Conservation (phyloP, 2,888 invertebrate genomes). For the Crioceris asparagi region DNA sequence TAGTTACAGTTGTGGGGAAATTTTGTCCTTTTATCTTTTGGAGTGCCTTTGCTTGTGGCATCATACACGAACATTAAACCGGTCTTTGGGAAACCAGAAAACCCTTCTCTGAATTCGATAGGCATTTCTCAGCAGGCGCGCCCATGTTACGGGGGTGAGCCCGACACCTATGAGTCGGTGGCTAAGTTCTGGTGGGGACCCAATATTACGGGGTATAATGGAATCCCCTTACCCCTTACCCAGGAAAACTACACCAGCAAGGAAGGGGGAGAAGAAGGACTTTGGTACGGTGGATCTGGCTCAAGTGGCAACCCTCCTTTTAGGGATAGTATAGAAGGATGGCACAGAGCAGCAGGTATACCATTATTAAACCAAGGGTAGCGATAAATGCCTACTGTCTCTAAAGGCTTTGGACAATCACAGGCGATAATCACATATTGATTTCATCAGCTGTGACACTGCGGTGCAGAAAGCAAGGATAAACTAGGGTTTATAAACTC, state of each 20-base stretch:
- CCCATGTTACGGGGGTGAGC: not conserved
- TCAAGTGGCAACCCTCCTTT: not conserved
- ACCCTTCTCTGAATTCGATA: not conserved
- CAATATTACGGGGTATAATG: not conserved
- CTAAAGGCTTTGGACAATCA: not conserved
- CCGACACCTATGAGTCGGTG: not conserved
- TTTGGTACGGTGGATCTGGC: not conserved
- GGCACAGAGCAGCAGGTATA: not conserved
- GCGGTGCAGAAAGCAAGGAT: too few species aligned
- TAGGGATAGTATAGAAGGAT: not conserved
- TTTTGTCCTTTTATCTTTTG: too few species aligned
- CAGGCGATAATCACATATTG: not conserved
- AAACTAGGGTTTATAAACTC: not conserved
- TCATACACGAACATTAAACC: not conserved
- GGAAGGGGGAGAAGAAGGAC: not conserved
- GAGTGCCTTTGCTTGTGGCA: not conserved
- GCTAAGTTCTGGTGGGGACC: slow-evolving; percentile 2
- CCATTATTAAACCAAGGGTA: not conserved
- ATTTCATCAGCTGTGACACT: not conserved
- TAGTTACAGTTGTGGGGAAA: too few species aligned
- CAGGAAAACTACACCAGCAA: not conserved
- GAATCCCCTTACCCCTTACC: not conserved
- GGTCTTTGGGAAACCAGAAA: not conserved
- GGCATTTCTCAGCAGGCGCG: slow-evolving; percentile 2
- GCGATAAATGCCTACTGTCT: not conserved